Percentiles rank a stretch among this genome's conserved stretches.
These are phyloP conservation scores for Atherinomorus stipes DNA, from an alignment of 2,113 vertebrate genomes.

Conservation along the genomic window DNA sequence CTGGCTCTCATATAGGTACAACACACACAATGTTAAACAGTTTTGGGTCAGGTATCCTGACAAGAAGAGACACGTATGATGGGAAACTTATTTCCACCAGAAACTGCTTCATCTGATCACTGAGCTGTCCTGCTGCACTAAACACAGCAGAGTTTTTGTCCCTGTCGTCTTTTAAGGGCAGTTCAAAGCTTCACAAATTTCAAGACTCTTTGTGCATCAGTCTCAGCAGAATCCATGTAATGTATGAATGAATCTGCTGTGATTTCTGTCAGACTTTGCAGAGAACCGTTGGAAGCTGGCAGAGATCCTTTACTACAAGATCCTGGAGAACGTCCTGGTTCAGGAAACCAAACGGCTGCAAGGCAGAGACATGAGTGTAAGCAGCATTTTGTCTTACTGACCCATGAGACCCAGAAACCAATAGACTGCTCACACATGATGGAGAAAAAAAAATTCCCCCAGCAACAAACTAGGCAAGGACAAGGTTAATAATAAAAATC, in stretches of 20 bases:
- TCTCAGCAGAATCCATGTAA: not conserved
- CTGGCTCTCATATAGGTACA: conserved; percentile 93
- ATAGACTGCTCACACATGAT: too few species aligned
- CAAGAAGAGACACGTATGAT: too few species aligned
- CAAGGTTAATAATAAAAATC: too few species aligned
- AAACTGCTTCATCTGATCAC: not conserved
- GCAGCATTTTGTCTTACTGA: conserved; percentile 52
- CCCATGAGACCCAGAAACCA: too few species aligned
- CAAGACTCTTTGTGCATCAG: too few species aligned
- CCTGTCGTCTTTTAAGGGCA: rapidly evolving
- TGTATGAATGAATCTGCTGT: rapidly evolving
- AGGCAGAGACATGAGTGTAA: conserved; percentile 96
- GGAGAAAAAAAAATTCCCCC: too few species aligned
- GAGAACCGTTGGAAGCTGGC: conserved; percentile 93
- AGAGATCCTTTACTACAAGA: conserved; percentile 97
- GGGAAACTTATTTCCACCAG: not conserved
- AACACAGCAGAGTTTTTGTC: too few species aligned
- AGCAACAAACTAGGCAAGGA: too few species aligned
- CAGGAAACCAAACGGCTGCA: conserved; percentile 91
- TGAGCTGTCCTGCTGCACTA: not conserved
- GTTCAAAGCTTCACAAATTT: not conserved
- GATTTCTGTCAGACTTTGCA: conserved; percentile 91
- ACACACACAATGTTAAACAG: not conserved
- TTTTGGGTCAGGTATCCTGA: not conserved
- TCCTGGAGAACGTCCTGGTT: conserved; percentile 92